phyloP scores from a whole-genome alignment of 53 echinoderm and acorn worm genomes.

The Echinometra lucunter region DNA sequence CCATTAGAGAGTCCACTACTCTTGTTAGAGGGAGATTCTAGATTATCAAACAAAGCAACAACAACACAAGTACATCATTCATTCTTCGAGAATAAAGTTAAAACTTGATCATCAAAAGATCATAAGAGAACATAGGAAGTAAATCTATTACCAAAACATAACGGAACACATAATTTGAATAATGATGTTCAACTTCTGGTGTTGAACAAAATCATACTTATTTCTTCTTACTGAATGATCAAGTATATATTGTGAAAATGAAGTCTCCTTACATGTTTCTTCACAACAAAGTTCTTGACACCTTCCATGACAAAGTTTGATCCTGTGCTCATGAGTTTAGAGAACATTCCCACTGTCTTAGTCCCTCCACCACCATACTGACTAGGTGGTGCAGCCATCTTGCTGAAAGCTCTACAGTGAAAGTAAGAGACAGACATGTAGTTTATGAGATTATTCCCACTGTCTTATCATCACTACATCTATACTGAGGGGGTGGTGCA shows the following conservation, averaged over 20 bases:
- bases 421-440: neutral
- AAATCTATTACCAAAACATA: too few species aligned
- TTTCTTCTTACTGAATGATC: neutral
- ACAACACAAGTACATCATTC: neutral
- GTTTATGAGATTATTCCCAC: conserved; percentile 86
- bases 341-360: conserved; percentile 97
- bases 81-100: neutral
- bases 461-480: conserved; percentile 93
- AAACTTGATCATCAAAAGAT: neutral
- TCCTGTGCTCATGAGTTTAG: conserved; percentile 97
- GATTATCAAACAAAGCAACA: conserved; percentile 20
- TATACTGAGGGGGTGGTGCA: conserved; percentile 85
- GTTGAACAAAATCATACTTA: neutral
- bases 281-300: conserved; percentile 99
- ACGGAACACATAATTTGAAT: too few species aligned
- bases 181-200: neutral
- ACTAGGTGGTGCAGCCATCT: conserved; percentile 89
- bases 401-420: conserved; percentile 83
- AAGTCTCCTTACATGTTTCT: conserved; percentile 91
- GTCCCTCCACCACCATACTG: conserved; percentile 98
- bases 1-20: conserved; percentile 95
- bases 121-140: neutral
- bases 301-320: conserved; percentile 99
- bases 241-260: neutral
- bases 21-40: conserved; percentile 93